Conservation (phyloP, 2,888 invertebrate genomes). For the Chaetoderma sp. region DNA sequence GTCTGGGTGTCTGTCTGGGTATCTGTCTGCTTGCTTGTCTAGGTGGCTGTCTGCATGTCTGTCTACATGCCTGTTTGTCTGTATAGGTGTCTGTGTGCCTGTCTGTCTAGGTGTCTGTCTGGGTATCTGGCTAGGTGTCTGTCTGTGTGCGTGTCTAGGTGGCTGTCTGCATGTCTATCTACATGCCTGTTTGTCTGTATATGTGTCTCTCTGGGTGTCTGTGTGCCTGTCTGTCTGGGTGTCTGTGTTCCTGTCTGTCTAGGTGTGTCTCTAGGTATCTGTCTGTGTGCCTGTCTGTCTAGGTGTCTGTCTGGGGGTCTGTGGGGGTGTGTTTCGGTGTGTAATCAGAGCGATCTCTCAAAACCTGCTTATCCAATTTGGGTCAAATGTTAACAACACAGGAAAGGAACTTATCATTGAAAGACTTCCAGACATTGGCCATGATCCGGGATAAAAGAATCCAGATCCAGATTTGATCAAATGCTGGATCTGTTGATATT, state of each 20-base stretch:
- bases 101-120: not conserved
- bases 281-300: too few species aligned
- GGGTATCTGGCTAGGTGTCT: not conserved
- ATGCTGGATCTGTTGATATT: constrained; percentile 38
- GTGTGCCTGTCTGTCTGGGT: constrained; percentile 11
- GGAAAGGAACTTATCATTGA: too few species aligned
- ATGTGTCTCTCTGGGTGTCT: constrained; percentile 12
- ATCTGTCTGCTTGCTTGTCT: constrained; percentile 23
- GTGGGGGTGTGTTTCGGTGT: too few species aligned
- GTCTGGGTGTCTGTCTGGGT: constrained; percentile 30
- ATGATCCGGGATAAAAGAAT: too few species aligned
- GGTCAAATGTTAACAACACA: too few species aligned
- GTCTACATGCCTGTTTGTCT: not conserved
- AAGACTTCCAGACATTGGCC: too few species aligned
- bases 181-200: too few species aligned
- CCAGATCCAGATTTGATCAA: too few species aligned
- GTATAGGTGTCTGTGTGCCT: not conserved
- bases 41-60: constrained; percentile 16
- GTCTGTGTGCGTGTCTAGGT: not conserved
- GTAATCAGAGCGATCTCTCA: too few species aligned
- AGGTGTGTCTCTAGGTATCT: constrained; percentile 23
- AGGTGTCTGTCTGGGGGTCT: constrained; percentile 7
- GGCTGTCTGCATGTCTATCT: not conserved
- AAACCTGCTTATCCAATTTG: too few species aligned
- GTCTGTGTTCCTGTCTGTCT: constrained; percentile 21